Percentiles rank a stretch among this genome's conserved stretches.
Conservation (phyloP, 2,113 vertebrate species). For the Rhadina sibilatrix region DNA sequence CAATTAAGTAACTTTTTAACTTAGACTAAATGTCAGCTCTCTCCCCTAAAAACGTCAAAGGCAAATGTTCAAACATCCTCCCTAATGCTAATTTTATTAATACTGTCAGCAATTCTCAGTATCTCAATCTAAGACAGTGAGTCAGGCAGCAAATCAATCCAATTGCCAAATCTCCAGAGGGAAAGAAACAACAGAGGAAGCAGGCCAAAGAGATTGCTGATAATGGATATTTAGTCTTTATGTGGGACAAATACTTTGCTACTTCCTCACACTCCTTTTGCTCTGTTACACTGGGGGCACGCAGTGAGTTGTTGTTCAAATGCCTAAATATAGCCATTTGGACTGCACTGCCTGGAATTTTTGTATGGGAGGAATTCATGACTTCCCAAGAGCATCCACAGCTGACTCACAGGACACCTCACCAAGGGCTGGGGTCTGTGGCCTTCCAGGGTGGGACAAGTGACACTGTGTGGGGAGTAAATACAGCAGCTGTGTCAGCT, state of each 20-base stretch:
- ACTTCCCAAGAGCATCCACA: not conserved
- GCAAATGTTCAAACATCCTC: slow-evolving; percentile 42
- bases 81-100: slow-evolving; percentile 54
- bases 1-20: slow-evolving; percentile 16
- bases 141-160: slow-evolving; percentile 62
- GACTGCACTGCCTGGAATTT: not conserved
- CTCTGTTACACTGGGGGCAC: not conserved
- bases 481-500: not conserved
- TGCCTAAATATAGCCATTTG: slow-evolving; percentile 18
- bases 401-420: not conserved
- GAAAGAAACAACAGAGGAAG: slow-evolving; percentile 52
- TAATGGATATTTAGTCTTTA: slow-evolving; percentile 53
- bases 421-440: not conserved
- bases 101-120: slow-evolving; percentile 52
- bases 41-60: slow-evolving; percentile 39
- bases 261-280: slow-evolving; percentile 49
- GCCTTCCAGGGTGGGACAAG: not conserved
- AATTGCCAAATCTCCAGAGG: slow-evolving; percentile 22
- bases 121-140: slow-evolving; percentile 52
- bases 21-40: slow-evolving; percentile 49
- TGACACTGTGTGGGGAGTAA: accelerated
- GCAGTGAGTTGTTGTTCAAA: not conserved
- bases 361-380: not conserved
- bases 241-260: slow-evolving; percentile 54
- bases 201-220: slow-evolving; percentile 37